Conservation (phyloP, 2,888 invertebrate species). For the Toxonevra muliebris region DNA sequence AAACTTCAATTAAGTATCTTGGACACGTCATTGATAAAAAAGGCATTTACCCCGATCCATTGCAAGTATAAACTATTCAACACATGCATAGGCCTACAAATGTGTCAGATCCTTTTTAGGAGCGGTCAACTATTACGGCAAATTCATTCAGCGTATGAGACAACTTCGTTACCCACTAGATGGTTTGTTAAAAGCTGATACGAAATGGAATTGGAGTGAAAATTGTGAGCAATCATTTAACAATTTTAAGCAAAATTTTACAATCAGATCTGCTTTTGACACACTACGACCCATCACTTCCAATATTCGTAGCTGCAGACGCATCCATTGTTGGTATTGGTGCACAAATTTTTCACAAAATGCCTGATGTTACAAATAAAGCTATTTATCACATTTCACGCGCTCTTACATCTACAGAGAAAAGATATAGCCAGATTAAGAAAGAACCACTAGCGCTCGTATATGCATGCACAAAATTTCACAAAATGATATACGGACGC, state of each 20-base stretch:
- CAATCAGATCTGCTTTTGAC: slow-evolving; percentile 10
- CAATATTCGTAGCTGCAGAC: slow-evolving; percentile 11
- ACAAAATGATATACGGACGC: slow-evolving; percentile 24
- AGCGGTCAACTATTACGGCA: slow-evolving; percentile 25
- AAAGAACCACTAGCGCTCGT: slow-evolving; percentile 38
- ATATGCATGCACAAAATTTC: slow-evolving; percentile 34
- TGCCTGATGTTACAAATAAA: slow-evolving; percentile 32
- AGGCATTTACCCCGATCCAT: slow-evolving; percentile 21
- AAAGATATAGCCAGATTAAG: slow-evolving; percentile 38
- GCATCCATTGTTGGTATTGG: slow-evolving; percentile 5
- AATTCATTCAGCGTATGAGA: slow-evolving; percentile 22
- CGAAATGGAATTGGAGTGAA: slow-evolving; percentile 14
- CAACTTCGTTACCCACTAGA: slow-evolving; percentile 21
- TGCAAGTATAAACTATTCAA: slow-evolving; percentile 19
- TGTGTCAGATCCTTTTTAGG: slow-evolving; percentile 27
- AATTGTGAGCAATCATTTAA: slow-evolving; percentile 9
- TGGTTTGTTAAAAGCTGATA: slow-evolving; percentile 25
- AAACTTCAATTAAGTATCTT: slow-evolving; percentile 25
- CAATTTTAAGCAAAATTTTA: no score
- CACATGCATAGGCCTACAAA: slow-evolving; percentile 27
- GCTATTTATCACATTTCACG: slow-evolving; percentile 30
- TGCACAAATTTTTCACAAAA: slow-evolving; percentile 28
- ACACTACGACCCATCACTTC: slow-evolving; percentile 1
- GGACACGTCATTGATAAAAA: slow-evolving; percentile 24
- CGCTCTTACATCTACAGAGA: slow-evolving; percentile 32